Conservation (phyloP, 1,140 invertebrate genomes). For the Chelonus insularis region DNA sequence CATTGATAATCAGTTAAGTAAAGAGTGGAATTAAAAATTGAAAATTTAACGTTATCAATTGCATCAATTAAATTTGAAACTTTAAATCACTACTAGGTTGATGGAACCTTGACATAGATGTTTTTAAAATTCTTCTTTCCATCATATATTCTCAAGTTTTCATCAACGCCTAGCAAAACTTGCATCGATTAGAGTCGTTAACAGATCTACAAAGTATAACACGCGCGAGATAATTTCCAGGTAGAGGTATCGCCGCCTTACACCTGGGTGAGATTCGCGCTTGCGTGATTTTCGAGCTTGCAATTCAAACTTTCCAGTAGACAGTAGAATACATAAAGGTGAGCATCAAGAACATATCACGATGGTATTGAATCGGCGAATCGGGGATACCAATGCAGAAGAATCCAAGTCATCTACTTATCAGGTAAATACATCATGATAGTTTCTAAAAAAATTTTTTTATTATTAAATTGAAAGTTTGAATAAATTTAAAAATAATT, state of each 20-base stretch:
- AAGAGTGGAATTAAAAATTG: too few species aligned
- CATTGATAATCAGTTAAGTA: too few species aligned
- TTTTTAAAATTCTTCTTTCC: neutral
- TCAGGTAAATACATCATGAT: neutral
- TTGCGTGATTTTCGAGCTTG: constrained; percentile 39
- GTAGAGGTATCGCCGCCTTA: constrained; percentile 34
- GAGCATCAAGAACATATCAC: neutral
- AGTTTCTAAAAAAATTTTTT: too few species aligned
- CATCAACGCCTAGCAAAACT: too few species aligned
- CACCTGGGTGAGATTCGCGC: constrained; percentile 46
- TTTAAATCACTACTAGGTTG: neutral
- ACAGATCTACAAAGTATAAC: neutral
- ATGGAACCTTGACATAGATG: neutral
- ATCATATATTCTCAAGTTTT: neutral
- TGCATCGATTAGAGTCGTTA: too few species aligned
- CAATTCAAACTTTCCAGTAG: constrained; percentile 16
- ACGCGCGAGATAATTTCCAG: constrained; percentile 23
- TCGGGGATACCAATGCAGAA: neutral
- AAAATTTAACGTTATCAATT: neutral
- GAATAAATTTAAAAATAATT: too few species aligned
- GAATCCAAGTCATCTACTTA: neutral
- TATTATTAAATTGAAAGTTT: too few species aligned
- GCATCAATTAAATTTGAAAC: neutral
- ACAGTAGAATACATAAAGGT: neutral
- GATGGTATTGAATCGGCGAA: constrained; percentile 11